Evolutionary conservation across 2,113 vertebrate genomes (phyloP).

Genomic region (Trochalopteron elliotii): DNA sequence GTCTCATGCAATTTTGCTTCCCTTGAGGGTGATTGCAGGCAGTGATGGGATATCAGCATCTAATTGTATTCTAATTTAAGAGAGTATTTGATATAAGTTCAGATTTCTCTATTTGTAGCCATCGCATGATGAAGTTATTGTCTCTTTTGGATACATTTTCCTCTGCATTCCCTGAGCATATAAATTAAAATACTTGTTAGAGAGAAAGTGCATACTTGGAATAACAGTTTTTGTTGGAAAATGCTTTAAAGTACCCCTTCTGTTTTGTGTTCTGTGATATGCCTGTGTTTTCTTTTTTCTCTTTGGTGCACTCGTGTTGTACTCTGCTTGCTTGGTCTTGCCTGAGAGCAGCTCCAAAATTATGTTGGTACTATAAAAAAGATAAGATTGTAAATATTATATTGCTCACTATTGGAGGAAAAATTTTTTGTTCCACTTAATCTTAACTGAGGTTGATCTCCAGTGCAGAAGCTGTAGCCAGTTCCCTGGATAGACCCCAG

Average conservation of each 20-base stretch:
- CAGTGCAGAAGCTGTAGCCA: neutral
- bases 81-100: neutral
- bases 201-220: neutral
- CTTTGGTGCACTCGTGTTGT: neutral
- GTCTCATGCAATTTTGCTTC: neutral
- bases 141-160: neutral
- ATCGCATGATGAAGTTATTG: neutral
- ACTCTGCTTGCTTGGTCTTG: neutral
- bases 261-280: neutral
- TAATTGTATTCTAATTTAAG: slow-evolving; percentile 5
- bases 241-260: neutral
- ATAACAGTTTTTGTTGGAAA: neutral
- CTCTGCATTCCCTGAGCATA: neutral
- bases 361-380: neutral
- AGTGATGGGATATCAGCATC: neutral
- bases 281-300: neutral
- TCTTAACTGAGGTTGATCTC: neutral
- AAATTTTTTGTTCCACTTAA: neutral
- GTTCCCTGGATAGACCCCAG: neutral
- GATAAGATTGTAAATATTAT: neutral
- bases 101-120: neutral
- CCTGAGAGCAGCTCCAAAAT: neutral
- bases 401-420: neutral
- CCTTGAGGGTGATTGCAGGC: neutral
- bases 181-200: neutral